Base-by-base conservation (phyloP, 2,888 invertebrate species). In the Zhengitettix transpicula region DNA sequence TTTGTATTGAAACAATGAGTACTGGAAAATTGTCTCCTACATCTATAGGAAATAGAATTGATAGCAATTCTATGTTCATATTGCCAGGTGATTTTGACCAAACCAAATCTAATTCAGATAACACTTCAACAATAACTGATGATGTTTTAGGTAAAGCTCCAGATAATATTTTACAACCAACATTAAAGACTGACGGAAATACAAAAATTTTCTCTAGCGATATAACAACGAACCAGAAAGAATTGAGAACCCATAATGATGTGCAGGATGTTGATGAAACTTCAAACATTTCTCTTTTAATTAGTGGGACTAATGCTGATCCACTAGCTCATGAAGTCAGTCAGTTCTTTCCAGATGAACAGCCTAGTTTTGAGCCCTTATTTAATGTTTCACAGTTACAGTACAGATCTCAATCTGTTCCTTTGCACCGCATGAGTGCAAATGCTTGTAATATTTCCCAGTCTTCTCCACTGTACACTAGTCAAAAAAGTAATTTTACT, bases 361-460 rank as follows among this genome's bases (percentile, higher is more conserved):
- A 61, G 51, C 60, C 42, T 40, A 56, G 44, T 15, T 42, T 42
- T n/a, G 55, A 55, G 41, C 56, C 53, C 40, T 53, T 58, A 16
- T 57, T 55, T 60, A 47, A 41, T 56, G 59, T 44, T 44, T 51
- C 60, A 62, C 67, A 55, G 65, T 68, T 65, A 59, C 61, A 64
- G 40, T 73, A 70, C 63, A 77, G 90, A 58, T 89, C 89, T 10
- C 89, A 89, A 67, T 89, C 89, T 14, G 90, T 89, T 56, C 90
- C 90, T 0, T 72, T 87, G 17, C 82, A 82, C 67, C 78, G 79
- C 63, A 81, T 80, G 70, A 69, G 66, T 14, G 67, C 74, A 8
- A 70, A 72, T 65, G 72, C 72, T 14, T 71, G 72, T 0, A 67
- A 77, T 16, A 74, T 74, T 60, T 62, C 60, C 51, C 65, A 67